Evolutionary conservation across 2,888 invertebrate species (phyloP).

Genomic region (Ormyrus labotus): DNA sequence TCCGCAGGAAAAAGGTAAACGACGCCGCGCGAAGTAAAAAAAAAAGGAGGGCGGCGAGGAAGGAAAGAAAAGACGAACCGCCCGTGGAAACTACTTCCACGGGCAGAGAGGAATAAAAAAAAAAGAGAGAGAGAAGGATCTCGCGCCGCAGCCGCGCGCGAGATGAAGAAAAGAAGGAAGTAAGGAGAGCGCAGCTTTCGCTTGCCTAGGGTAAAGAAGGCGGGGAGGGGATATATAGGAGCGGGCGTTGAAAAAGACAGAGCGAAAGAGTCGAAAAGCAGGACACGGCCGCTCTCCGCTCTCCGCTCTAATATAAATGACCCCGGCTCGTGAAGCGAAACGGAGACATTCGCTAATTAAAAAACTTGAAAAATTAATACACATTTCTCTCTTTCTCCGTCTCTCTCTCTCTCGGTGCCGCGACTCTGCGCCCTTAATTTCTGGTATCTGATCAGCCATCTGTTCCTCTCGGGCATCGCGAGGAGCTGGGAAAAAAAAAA

Average conservation of each 20-base stretch:
- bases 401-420: conserved; percentile 58
- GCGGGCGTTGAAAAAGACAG: conserved; percentile 48
- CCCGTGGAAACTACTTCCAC: conserved; percentile 36
- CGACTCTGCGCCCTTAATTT: conserved; percentile 69
- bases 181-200: conserved; percentile 16
- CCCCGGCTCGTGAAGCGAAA: conserved; percentile 68
- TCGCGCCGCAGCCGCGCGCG: background rate
- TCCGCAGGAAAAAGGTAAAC: conserved; percentile 10
- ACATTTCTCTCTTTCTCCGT: conserved; percentile 72
- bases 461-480: conserved; percentile 64
- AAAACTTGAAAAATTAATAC: conserved; percentile 77
- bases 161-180: conserved; percentile 52
- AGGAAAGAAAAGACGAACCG: conserved; percentile 40
- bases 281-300: conserved; percentile 59
- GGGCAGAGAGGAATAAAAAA: conserved; percentile 39
- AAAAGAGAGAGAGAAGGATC: conserved; percentile 5
- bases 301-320: conserved; percentile 74
- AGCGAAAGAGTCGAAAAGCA: conserved; percentile 58
- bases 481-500: background rate
- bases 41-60: conserved; percentile 16
- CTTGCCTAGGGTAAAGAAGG: conserved; percentile 24
- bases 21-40: conserved; percentile 4
- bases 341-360: conserved; percentile 76
- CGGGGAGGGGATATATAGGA: conserved; percentile 7
- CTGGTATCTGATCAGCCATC: conserved; percentile 75